Evolutionary conservation across 2,888 invertebrate species (phyloP).

Genomic region (Meandrusa payeni): DNA sequence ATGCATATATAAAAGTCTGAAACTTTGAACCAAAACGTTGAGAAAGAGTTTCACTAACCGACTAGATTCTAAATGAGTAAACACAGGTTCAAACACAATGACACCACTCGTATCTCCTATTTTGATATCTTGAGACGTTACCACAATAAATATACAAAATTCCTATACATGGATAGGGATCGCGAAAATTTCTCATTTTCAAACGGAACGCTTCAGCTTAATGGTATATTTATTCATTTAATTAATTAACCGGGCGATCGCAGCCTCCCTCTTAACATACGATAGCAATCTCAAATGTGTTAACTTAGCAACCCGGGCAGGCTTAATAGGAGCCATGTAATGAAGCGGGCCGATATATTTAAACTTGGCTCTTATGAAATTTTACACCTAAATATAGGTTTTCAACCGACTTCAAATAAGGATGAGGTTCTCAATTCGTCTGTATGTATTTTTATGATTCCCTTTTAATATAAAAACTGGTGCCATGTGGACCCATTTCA

Average conservation of each 20-base stretch:
- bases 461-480: no score
- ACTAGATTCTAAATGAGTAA: no score
- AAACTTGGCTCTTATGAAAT: conserved; percentile 3
- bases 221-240: conserved; percentile 22
- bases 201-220: conserved; percentile 12
- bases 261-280: conserved; percentile 3
- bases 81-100: no score
- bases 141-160: no score
- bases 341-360: conserved; percentile 16
- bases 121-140: no score
- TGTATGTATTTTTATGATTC: no score
- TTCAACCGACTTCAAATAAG: neutral
- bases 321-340: conserved; percentile 20
- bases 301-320: conserved; percentile 15
- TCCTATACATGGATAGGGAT: conserved; percentile 13
- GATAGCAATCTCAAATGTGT: conserved; percentile 20
- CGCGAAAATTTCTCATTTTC: conserved; percentile 10
- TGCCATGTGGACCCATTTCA: no score
- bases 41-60: no score
- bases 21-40: no score
- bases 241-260: conserved; percentile 22
- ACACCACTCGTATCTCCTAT: no score
- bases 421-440: no score
- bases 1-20: no score
- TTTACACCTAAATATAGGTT: conserved; percentile 9